Conservation (phyloP, 2,888 invertebrate genomes). For the Trachelus iudaicus region DNA sequence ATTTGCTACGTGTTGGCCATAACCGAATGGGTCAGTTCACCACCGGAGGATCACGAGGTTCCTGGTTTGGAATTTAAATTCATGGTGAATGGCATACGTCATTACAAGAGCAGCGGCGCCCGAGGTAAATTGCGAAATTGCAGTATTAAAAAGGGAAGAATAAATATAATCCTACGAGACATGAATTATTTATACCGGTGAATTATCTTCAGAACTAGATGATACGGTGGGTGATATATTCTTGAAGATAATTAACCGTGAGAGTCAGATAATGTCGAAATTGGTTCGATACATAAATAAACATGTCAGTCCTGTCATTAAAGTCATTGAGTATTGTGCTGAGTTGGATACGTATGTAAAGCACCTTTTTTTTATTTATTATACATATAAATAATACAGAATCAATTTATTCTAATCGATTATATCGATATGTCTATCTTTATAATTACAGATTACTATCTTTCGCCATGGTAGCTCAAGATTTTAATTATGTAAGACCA, state of each 20-base stretch:
- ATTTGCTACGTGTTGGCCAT: constrained; percentile 83
- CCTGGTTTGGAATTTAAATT: constrained; percentile 81
- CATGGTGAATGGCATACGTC: constrained; percentile 72
- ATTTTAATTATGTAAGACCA: constrained; percentile 76
- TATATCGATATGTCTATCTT: background rate
- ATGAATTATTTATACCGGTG: background rate
- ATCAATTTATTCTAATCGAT: background rate
- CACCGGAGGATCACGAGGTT: constrained; percentile 69
- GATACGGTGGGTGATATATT: constrained; percentile 81
- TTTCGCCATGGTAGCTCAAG: constrained; percentile 74
- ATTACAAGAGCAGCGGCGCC: constrained; percentile 79
- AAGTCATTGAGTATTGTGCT: constrained; percentile 72
- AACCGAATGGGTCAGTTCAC: constrained; percentile 71
- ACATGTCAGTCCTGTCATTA: constrained; percentile 69
- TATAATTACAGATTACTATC: constrained; percentile 71
- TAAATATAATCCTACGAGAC: background rate
- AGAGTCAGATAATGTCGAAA: constrained; percentile 80
- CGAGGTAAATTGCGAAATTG: constrained; percentile 65
- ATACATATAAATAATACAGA: background rate
- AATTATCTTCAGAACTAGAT: constrained; percentile 74
- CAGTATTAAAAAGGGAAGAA: background rate
- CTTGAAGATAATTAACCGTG: constrained; percentile 82
- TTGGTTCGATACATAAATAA: constrained; percentile 74
- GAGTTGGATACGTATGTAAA: constrained; percentile 76
- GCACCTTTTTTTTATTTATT: background rate